A percentile compares a stretch with the other conserved stretches of the same genome.
Conservation (phyloP, 92 coral and sea anemone species). For the Palythoa caribaeorum region DNA sequence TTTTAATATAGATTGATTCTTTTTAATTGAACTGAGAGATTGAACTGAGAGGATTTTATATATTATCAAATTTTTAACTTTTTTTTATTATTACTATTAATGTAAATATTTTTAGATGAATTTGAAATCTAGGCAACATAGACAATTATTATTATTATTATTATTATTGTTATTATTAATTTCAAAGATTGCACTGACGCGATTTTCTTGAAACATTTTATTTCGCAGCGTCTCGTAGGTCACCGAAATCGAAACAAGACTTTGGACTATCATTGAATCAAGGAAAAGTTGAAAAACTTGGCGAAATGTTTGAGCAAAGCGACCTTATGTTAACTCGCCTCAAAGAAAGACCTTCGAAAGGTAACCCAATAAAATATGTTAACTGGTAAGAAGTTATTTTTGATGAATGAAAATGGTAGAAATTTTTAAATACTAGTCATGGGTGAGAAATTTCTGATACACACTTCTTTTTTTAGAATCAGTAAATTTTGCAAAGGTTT, state of each 20-base stretch:
- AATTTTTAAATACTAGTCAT: too few species aligned
- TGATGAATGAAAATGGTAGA: not conserved
- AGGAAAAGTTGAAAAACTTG: constrained; percentile 33
- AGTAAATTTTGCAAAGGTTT: too few species aligned
- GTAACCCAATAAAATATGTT: not conserved
- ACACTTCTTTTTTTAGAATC: too few species aligned
- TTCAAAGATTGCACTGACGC: not conserved
- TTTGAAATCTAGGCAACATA: too few species aligned
- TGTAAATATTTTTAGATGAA: too few species aligned
- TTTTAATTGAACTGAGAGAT: too few species aligned
- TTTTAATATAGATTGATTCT: too few species aligned
- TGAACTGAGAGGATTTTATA: too few species aligned
- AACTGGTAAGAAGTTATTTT: not conserved
- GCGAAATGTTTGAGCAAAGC: constrained; percentile 36
- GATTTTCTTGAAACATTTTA: not conserved
- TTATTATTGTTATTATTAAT: not conserved
- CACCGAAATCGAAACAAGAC: not conserved
- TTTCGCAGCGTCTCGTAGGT: not conserved
- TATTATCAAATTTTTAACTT: too few species aligned
- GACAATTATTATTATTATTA: too few species aligned
- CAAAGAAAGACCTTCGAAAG: constrained; percentile 15
- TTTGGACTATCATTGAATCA: not conserved
- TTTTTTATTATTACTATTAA: too few species aligned
- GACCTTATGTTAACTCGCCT: not conserved
- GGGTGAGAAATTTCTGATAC: too few species aligned